phyloP scores from a whole-genome alignment of 2,797 vertebrate species.

The Buphagus erythrorhynchus region DNA sequence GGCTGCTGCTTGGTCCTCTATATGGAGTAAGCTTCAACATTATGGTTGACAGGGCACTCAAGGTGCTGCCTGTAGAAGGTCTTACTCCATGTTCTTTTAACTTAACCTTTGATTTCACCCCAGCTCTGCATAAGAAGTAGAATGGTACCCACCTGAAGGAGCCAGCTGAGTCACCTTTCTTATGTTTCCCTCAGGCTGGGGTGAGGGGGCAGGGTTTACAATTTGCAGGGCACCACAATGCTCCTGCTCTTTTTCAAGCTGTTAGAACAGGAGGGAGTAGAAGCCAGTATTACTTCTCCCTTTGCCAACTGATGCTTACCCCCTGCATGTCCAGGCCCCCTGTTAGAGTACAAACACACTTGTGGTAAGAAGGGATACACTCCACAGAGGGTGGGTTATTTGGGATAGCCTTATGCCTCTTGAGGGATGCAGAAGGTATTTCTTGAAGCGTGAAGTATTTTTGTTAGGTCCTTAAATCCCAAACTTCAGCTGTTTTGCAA shows the following conservation, averaged over 20 bases:
- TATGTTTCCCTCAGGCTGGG: not conserved
- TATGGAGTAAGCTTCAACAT: not conserved
- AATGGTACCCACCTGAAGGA: not conserved
- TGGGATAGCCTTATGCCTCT: not conserved
- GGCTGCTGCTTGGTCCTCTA: not conserved
- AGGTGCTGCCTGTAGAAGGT: not conserved
- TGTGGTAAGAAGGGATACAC: not conserved
- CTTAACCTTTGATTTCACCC: not conserved
- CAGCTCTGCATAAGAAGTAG: not conserved
- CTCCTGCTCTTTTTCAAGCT: not conserved
- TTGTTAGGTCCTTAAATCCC: not conserved
- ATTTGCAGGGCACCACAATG: not conserved
- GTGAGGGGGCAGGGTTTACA: not conserved
- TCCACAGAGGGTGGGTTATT: not conserved
- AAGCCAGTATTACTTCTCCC: not conserved
- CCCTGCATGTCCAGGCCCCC: fast-evolving
- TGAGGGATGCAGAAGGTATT: not conserved
- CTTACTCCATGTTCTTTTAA: not conserved
- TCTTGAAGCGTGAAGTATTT: not conserved
- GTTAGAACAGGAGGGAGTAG: not conserved
- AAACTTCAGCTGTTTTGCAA: not conserved
- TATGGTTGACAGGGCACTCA: fast-evolving
- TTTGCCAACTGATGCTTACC: not conserved
- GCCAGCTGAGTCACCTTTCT: not conserved
- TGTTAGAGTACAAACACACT: fast-evolving